These are phyloP conservation scores for Sycophila texana DNA, from an alignment of 2,888 invertebrate genomes.

Conservation along the genomic window DNA sequence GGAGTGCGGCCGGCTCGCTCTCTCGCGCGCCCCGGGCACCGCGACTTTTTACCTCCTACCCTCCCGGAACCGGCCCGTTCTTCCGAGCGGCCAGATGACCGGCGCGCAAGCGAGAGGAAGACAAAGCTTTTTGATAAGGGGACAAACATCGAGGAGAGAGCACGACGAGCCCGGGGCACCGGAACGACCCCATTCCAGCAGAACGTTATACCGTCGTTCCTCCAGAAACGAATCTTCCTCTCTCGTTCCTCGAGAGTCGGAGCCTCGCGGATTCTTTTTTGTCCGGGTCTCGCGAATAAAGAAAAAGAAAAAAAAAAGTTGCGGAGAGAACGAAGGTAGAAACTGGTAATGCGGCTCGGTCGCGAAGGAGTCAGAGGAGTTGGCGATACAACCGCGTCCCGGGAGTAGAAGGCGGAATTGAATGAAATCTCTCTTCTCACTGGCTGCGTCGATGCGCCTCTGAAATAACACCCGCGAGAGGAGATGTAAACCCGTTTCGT, in stretches of 20 bases:
- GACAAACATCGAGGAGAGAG: conserved; percentile 29
- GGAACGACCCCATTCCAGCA: conserved; percentile 43
- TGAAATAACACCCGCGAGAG: conserved; percentile 37
- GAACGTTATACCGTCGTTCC: conserved; percentile 17
- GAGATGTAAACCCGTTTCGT: conserved; percentile 29
- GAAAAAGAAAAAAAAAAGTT: background rate
- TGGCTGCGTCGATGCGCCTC: background rate
- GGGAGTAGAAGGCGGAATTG: conserved; percentile 40
- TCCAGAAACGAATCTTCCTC: conserved; percentile 17
- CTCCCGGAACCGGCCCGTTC: background rate
- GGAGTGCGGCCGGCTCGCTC: background rate
- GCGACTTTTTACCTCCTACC: background rate
- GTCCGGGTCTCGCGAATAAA: background rate
- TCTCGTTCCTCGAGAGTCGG: background rate
- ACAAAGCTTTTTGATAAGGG: conserved; percentile 47
- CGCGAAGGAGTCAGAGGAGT: too few species aligned
- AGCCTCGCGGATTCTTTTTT: background rate
- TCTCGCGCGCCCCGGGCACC: background rate
- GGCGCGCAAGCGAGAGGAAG: conserved; percentile 15
- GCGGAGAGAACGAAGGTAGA: background rate
- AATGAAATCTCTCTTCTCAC: conserved; percentile 50
- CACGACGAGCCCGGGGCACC: conserved; percentile 4
- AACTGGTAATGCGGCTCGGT: background rate
- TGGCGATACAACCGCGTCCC: background rate
- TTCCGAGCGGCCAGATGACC: background rate